These are phyloP conservation scores for Heliangelus exortis DNA, from an alignment of 2,797 vertebrate species.

Conservation along the genomic window DNA sequence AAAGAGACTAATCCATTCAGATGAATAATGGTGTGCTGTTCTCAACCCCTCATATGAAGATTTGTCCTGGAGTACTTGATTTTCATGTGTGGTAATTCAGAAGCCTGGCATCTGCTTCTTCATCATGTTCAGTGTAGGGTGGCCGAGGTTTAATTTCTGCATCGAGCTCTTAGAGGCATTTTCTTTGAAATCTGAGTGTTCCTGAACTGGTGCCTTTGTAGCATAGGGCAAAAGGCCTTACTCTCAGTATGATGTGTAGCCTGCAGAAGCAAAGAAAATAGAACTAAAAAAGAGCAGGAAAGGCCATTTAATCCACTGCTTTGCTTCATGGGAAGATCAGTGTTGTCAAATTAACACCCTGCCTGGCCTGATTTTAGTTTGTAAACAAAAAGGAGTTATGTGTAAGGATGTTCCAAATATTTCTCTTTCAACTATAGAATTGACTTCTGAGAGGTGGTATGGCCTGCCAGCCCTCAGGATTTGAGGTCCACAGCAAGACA, in stretches of 20 bases:
- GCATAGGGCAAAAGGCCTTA: not conserved
- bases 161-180: not conserved
- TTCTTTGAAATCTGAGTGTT: not conserved
- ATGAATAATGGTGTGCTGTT: not conserved
- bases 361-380: not conserved
- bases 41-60: not conserved
- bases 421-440: not conserved
- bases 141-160: not conserved
- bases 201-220: not conserved
- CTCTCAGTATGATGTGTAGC: not conserved
- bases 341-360: not conserved
- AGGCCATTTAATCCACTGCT: not conserved
- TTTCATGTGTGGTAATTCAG: not conserved
- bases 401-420: not conserved
- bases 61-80: not conserved
- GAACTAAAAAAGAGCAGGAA: not conserved
- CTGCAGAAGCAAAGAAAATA: not conserved
- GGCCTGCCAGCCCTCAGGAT: not conserved
- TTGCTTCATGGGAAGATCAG: not conserved
- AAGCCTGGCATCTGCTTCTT: not conserved
- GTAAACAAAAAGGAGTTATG: not conserved
- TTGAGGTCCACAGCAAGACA: not conserved
- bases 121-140: not conserved
- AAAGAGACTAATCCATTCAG: not conserved
- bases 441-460: not conserved